Percentiles rank a stretch among this genome's conserved stretches.
Evolutionary conservation across 1,140 invertebrate genomes (phyloP).

Genomic region (Plodia interpunctella): DNA sequence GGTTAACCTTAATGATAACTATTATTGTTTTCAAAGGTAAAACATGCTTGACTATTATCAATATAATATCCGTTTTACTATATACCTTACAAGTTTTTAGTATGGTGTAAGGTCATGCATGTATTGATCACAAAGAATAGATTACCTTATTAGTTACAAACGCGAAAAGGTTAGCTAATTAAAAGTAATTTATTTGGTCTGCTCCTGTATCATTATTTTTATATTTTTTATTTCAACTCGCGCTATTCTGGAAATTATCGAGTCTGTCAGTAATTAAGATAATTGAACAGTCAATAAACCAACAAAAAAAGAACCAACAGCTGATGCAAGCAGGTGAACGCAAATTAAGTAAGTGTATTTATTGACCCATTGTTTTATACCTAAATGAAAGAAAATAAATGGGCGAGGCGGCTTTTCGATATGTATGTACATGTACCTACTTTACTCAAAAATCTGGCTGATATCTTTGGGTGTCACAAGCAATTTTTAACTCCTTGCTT

Average conservation of each 20-base stretch:
- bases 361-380: neutral
- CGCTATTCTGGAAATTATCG: neutral
- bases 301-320: constrained; percentile 22
- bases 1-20: no score
- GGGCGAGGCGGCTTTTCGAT: no score
- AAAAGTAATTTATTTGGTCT: neutral
- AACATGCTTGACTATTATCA: no score
- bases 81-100: neutral
- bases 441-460: no score
- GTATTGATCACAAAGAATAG: neutral
- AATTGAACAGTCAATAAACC: constrained; percentile 34
- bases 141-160: neutral
- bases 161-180: constrained; percentile 3
- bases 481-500: no score
- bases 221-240: neutral
- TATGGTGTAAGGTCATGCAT: neutral
- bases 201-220: neutral
- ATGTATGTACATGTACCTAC: no score
- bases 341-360: neutral
- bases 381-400: neutral
- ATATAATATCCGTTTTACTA: no score
- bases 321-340: constrained; percentile 38
- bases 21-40: no score
- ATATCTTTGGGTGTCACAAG: no score
- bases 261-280: constrained; percentile 25